phyloP scores from a whole-genome alignment of 1,140 invertebrate species.

The Aphis craccivora region DNA sequence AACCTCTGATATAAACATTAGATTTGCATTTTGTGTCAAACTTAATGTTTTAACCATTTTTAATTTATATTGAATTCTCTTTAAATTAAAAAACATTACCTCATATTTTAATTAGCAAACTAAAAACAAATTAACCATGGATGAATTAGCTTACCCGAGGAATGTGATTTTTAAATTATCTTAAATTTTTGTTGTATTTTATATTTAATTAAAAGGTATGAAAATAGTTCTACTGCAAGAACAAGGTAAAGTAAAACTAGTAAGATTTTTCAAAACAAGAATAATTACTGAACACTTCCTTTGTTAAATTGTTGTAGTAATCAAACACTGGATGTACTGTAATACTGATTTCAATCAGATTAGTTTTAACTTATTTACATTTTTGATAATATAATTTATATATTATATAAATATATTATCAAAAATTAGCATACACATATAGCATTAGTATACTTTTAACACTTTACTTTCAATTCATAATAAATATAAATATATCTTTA shows the following conservation, averaged over 20 bases:
- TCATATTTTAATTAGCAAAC: no score
- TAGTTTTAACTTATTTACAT: background rate
- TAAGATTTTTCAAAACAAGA: background rate
- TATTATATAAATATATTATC: background rate
- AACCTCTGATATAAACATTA: background rate
- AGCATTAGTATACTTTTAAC: background rate
- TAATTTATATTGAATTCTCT: background rate
- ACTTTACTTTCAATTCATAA: background rate
- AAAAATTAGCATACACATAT: background rate
- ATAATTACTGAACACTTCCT: background rate
- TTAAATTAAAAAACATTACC: background rate
- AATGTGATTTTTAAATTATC: background rate
- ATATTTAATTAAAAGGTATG: background rate
- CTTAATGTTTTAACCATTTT: background rate
- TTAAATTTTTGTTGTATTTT: background rate
- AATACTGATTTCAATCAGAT: background rate
- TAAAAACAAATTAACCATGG: no score
- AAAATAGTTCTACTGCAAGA: background rate
- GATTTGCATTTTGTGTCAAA: background rate
- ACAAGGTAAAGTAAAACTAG: background rate
- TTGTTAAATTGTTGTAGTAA: background rate
- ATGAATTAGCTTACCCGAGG: background rate
- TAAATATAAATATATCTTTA: slow-evolving; percentile 1
- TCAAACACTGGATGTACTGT: background rate
- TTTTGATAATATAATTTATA: background rate